Base-by-base conservation (phyloP, 2,888 invertebrate genomes). In the Oxyteleia sp. region DNA sequence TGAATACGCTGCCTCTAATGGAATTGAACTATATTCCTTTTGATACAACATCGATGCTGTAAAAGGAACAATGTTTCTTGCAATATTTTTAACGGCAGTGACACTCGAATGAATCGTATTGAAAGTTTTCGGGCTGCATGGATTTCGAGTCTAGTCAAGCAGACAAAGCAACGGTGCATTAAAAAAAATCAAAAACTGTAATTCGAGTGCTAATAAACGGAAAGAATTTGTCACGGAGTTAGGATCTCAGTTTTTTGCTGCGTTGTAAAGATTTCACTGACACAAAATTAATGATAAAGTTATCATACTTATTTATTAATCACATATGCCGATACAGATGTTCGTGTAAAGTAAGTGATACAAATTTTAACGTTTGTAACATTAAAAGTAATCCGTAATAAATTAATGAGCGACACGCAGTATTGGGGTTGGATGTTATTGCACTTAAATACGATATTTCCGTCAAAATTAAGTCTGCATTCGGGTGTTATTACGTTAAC, bases 141-240 rank as follows among this genome's bases (percentile, higher is more conserved):
- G 61, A 76, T 80, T 80, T 71, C 66, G 29, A 76, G 61, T 76
- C 38, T 53, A 71, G 53, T 59, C 64, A 57, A 76, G 71, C 76
- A 20, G 13, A 11, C 51, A 16, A 20, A 61, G 13, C 55, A 71
- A 18, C 16, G 49, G 15, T 18, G 53, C 20, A 32, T 53, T 35
- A 16, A 51, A 68, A n/a, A n/a, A 68, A 43, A 59, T 13, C 23
- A 7, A 32, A 32, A 32, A 32, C 32, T 8, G 32, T 32, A 32
- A 32, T 32, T 32, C 32, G 32, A 32, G 8, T 32, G 5, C 8
- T 32, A 32, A 32, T 32, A 8, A 32, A 7, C 3, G 32, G 32
- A 32, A 32, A 5, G 8, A 32, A 32, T 32, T 32, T 23, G 32
- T 32, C 32, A 32, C 32, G 32, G 32, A 32, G 1, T 10, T 32